These are phyloP conservation scores for Ostrea edulis DNA, from an alignment of 1,140 invertebrate species.

Conservation along the genomic window DNA sequence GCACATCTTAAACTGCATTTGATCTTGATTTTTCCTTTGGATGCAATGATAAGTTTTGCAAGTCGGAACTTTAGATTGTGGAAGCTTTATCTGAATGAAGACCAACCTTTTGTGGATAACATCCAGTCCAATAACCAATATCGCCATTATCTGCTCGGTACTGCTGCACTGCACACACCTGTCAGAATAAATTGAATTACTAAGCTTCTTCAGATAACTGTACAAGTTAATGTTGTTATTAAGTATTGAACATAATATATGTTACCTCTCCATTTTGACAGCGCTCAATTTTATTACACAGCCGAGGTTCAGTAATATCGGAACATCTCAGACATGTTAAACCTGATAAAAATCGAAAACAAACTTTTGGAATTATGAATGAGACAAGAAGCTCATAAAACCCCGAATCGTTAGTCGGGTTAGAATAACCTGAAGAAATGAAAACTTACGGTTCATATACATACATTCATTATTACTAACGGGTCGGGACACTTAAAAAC, in stretches of 20 bases:
- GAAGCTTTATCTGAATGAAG: too few relatives aligned
- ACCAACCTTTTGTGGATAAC: not conserved
- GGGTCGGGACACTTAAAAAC: too few relatives aligned
- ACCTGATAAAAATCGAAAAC: not conserved
- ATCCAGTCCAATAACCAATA: conserved; percentile 5
- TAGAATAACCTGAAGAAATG: too few relatives aligned
- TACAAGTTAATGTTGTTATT: not conserved
- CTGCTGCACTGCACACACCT: conserved; percentile 26
- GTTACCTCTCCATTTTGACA: not conserved
- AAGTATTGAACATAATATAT: not conserved
- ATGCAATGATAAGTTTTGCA: too few relatives aligned
- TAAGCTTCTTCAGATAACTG: not conserved
- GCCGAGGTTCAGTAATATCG: not conserved
- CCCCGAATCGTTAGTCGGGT: too few relatives aligned
- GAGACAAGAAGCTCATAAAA: too few relatives aligned
- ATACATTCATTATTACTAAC: too few relatives aligned
- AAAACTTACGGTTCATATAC: too few relatives aligned
- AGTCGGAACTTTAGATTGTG: too few relatives aligned
- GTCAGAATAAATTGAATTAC: not conserved
- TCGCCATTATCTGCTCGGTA: conserved; percentile 15
- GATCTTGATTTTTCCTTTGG: too few relatives aligned
- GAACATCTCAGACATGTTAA: not conserved
- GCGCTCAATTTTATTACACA: conserved; percentile 12
- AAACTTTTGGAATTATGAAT: too few relatives aligned
- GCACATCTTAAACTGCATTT: too few relatives aligned